Conservation (phyloP, 2,797 vertebrate species). For the Rhabdomys pumilio region DNA sequence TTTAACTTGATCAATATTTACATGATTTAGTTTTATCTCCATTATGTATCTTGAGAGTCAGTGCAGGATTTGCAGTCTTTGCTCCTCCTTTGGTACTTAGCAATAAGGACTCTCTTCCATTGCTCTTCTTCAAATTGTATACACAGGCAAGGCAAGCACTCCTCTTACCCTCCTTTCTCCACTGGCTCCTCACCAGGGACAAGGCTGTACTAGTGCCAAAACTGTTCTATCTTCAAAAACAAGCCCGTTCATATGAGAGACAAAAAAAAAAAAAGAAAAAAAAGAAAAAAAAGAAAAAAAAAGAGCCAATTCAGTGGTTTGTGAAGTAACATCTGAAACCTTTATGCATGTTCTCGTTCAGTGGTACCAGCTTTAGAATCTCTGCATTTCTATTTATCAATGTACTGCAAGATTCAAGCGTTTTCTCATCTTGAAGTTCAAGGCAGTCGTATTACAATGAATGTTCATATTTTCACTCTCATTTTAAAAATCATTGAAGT, state of each 20-base stretch:
- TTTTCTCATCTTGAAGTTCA: neutral
- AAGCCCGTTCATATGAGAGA: conserved; percentile 22
- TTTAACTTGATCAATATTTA: conserved; percentile 85
- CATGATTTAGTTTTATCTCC: conserved; percentile 86
- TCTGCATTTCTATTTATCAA: conserved; percentile 19
- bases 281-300: too few relatives aligned
- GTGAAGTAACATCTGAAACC: neutral
- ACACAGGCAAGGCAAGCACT: conserved; percentile 84
- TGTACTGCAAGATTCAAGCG: neutral
- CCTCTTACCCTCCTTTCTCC: conserved; percentile 65
- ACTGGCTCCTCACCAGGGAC: conserved; percentile 66
- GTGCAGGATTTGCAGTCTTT: conserved; percentile 68
- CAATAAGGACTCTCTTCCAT: conserved; percentile 77
- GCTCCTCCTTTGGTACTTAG: conserved; percentile 53
- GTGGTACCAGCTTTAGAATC: neutral
- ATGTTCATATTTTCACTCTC: neutral
- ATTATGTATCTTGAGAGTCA: conserved; percentile 88
- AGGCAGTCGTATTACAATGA: conserved; percentile 26
- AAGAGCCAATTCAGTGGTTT: neutral
- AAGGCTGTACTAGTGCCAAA: conserved; percentile 70
- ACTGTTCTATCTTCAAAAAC: conserved; percentile 64
- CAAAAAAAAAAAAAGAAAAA: too few relatives aligned
- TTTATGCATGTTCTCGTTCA: neutral
- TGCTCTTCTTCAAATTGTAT: conserved; percentile 80
- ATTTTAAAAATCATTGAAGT: conserved; percentile 6